Conservation (phyloP, 2,797 vertebrate genomes). For the Sus cebifrons region DNA sequence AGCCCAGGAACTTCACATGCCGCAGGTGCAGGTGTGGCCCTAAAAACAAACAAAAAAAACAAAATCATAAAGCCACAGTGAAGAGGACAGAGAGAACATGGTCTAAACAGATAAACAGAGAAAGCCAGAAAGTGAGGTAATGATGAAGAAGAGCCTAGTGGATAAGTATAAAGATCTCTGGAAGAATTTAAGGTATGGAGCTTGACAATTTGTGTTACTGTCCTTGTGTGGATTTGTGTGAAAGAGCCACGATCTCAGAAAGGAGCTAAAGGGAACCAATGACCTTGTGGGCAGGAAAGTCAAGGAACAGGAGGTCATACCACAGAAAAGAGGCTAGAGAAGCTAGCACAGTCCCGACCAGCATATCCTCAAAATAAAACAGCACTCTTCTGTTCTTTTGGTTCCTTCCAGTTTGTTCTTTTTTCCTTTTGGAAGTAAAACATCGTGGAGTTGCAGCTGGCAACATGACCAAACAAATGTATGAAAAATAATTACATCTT, state of each 20-base stretch:
- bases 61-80: neutral
- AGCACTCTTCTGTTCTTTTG: neutral
- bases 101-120: neutral
- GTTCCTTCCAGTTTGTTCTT: slow-evolving; percentile 25
- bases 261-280: neutral
- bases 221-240: neutral
- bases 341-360: neutral
- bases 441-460: slow-evolving; percentile 19
- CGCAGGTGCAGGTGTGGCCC: too few species aligned
- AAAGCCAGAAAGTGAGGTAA: neutral
- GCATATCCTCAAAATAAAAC: slow-evolving; percentile 41
- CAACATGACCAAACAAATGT: slow-evolving; percentile 52
- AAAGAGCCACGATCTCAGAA: slow-evolving; percentile 4
- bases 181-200: neutral
- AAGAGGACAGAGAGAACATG: neutral
- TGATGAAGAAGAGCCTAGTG: neutral
- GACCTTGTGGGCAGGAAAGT: neutral
- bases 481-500: slow-evolving; percentile 74
- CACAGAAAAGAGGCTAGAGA: neutral
- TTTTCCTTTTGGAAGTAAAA: slow-evolving; percentile 63
- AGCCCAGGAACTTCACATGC: too few species aligned
- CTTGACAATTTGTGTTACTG: neutral
- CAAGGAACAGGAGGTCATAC: neutral
- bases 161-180: neutral
- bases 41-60: too few species aligned